These are phyloP conservation scores for Probosciger aterrimus DNA, from an alignment of 2,113 vertebrate species.

Conservation along the genomic window DNA sequence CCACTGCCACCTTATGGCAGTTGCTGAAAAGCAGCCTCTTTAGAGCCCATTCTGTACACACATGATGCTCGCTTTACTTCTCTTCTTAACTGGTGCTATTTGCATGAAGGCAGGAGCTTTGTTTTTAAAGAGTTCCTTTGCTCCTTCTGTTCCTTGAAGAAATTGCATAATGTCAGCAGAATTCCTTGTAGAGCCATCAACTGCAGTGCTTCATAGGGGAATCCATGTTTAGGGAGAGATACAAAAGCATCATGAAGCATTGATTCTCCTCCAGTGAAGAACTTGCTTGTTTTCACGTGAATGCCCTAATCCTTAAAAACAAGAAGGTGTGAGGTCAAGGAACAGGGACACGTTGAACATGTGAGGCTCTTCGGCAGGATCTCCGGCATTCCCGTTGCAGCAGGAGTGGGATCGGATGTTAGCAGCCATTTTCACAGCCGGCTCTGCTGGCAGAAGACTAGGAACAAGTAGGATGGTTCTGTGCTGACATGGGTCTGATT, in stretches of 20 bases:
- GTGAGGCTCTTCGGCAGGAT: neutral
- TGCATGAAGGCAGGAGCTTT: slow-evolving; percentile 43
- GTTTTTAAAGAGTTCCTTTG: slow-evolving; percentile 37
- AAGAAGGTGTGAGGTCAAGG: slow-evolving; percentile 47
- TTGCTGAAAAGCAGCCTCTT: slow-evolving; percentile 43
- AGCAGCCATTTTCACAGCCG: slow-evolving; percentile 47
- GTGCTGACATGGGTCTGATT: neutral
- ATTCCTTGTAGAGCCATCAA: neutral
- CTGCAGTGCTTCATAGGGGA: neutral
- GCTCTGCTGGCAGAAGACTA: neutral
- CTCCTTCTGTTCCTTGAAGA: slow-evolving; percentile 29
- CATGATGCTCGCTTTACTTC: neutral
- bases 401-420: neutral
- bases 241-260: neutral
- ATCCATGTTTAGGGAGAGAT: neutral
- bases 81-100: neutral
- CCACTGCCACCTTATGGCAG: slow-evolving; percentile 66
- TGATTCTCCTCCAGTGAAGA: neutral
- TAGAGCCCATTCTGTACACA: neutral
- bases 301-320: neutral
- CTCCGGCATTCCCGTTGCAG: neutral
- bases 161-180: neutral
- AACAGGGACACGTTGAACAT: neutral
- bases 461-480: neutral
- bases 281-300: neutral